Conservation (phyloP, 1,140 invertebrate species). For the Patella vulgata region DNA sequence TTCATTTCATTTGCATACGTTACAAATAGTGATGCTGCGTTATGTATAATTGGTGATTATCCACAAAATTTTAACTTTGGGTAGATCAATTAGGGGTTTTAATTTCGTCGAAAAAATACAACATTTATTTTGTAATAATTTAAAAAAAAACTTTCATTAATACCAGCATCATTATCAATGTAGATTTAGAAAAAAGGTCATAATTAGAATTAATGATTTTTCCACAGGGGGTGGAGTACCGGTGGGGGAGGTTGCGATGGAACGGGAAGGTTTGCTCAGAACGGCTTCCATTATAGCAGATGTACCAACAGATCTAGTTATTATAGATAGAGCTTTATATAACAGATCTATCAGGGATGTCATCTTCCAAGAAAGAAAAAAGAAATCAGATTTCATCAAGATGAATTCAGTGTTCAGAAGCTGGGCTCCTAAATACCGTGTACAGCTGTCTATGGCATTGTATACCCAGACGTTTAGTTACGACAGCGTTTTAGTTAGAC, state of each 20-base stretch:
- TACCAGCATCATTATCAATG: no score
- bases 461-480: conserved; percentile 58
- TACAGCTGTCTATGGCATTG: conserved; percentile 64
- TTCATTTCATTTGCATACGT: no score
- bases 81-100: no score
- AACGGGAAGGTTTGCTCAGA: conserved; percentile 49
- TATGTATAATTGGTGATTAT: no score
- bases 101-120: no score
- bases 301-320: conserved; percentile 57
- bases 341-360: conserved; percentile 62
- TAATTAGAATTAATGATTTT: no score
- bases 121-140: no score
- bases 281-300: conserved; percentile 61
- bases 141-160: no score
- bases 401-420: conserved; percentile 52
- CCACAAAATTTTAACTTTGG: no score
- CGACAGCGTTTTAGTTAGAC: conserved; percentile 54
- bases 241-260: conserved; percentile 63
- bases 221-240: conserved; percentile 59
- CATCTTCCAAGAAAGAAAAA: conserved; percentile 59
- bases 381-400: conserved; percentile 60
- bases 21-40: no score
- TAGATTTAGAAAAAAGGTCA: no score
- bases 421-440: conserved; percentile 62
- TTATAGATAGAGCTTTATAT: conserved; percentile 61